Evolutionary conservation across 2,888 invertebrate genomes (phyloP).

Genomic region (Brachyopa scutellaris): DNA sequence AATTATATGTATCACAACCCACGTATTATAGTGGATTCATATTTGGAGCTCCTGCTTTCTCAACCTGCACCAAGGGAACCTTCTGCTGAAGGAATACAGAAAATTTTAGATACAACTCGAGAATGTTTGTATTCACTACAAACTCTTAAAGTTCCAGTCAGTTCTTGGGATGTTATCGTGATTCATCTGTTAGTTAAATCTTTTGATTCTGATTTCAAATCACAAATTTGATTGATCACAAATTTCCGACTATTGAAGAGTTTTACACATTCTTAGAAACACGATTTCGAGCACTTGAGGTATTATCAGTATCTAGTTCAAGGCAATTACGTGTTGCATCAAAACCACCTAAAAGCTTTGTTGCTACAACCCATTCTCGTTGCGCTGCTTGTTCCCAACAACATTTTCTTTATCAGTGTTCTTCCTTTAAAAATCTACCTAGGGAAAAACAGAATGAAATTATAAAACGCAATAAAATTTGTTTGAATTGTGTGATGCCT

Average conservation of each 20-base stretch:
- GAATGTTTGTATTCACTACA: slow-evolving; percentile 2
- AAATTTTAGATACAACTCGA: not conserved
- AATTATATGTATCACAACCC: not conserved
- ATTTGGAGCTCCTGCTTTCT: too few species aligned
- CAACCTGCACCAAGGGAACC: too few species aligned
- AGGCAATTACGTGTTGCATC: too few species aligned
- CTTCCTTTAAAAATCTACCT: not conserved
- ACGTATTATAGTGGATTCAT: not conserved
- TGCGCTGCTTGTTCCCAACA: not conserved
- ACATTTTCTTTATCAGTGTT: not conserved
- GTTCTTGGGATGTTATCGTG: slow-evolving; percentile 11
- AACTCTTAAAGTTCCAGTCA: not conserved
- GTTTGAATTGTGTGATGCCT: slow-evolving; percentile 1
- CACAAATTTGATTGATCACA: too few species aligned
- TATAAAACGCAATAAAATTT: not conserved
- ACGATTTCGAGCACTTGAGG: too few species aligned
- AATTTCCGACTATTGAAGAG: too few species aligned
- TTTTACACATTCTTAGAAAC: too few species aligned
- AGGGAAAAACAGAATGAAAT: not conserved
- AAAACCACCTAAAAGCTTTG: too few species aligned
- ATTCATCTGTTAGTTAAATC: not conserved
- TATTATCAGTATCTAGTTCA: too few species aligned
- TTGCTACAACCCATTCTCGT: not conserved
- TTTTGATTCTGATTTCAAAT: not conserved
- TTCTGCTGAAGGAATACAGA: too few species aligned